Evolutionary conservation across 2,113 vertebrate species (phyloP).

Genomic region (Odobenus rosmarus): DNA sequence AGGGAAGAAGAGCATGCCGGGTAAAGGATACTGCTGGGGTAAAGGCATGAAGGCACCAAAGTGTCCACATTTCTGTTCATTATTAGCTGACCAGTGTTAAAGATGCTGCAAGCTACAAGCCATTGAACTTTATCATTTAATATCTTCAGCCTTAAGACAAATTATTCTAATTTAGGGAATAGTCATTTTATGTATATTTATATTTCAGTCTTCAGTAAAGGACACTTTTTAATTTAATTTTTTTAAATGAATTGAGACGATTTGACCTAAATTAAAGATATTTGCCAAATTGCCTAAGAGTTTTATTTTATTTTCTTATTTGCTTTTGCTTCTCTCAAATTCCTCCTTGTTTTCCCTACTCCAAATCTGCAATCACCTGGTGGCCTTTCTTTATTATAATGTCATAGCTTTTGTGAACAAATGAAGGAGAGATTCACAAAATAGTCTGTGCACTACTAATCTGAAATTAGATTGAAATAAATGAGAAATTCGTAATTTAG

Average conservation of each 20-base stretch:
- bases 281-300: not conserved
- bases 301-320: not conserved
- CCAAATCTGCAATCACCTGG: not conserved
- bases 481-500: conserved; percentile 66
- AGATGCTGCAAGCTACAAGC: not conserved
- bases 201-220: not conserved
- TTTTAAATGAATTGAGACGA: not conserved
- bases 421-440: conserved; percentile 1
- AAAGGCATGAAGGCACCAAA: not conserved
- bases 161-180: not conserved
- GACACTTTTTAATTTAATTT: conserved; percentile 13
- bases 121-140: not conserved
- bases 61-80: not conserved
- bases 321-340: not conserved
- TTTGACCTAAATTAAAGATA: conserved; percentile 26
- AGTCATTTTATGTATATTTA: not conserved
- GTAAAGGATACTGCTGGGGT: not conserved
- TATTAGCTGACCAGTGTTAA: not conserved
- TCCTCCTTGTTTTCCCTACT: not conserved
- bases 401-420: not conserved
- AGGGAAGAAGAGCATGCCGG: not conserved
- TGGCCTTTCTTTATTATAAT: not conserved
- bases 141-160: not conserved
- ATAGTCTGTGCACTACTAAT: conserved; percentile 55
- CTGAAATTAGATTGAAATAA: conserved; percentile 67